Percentiles rank a stretch among this genome's conserved stretches.
phyloP scores from a whole-genome alignment of 2,888 invertebrate genomes.

The Platynereis dumerilii region DNA sequence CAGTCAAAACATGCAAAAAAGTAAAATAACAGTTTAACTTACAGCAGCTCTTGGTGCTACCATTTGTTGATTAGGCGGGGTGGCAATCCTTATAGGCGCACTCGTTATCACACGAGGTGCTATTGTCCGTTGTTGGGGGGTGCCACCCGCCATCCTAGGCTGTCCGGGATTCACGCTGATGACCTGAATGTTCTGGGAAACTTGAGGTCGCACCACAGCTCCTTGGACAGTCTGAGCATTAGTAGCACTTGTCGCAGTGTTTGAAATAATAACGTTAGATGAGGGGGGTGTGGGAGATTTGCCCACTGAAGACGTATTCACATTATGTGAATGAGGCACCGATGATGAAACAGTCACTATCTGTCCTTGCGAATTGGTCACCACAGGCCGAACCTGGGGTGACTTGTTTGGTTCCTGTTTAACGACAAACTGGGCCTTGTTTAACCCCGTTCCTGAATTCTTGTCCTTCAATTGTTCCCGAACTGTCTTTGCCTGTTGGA shows the following conservation, averaged over 20 bases:
- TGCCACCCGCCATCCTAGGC: constrained; percentile 6
- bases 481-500: constrained; percentile 11
- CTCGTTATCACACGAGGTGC: constrained; percentile 26
- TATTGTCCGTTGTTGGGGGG: constrained; percentile 23
- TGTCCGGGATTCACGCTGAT: constrained; percentile 19
- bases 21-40: too few relatives aligned
- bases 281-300: constrained; percentile 14
- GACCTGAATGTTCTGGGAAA: constrained; percentile 25
- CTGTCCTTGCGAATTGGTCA: background rate
- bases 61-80: too few relatives aligned
- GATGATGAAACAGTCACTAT: constrained; percentile 1
- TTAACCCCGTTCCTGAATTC: background rate
- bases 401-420: constrained; percentile 21
- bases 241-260: too few relatives aligned
- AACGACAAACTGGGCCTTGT: constrained; percentile 21
- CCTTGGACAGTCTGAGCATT: too few relatives aligned
- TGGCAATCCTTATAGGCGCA: constrained; percentile 25
- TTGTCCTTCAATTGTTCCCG: constrained; percentile 15
- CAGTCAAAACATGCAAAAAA: too few relatives aligned
- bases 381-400: constrained; percentile 6
- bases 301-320: constrained; percentile 12
- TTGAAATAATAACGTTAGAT: too few relatives aligned
- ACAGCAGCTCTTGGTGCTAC: too few relatives aligned
- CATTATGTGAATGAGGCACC: background rate
- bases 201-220: constrained; percentile 9